A percentile compares a stretch with the other conserved stretches of the same genome.
These are phyloP conservation scores for Acleris sparsana DNA, from an alignment of 2,888 invertebrate genomes.

Conservation along the genomic window DNA sequence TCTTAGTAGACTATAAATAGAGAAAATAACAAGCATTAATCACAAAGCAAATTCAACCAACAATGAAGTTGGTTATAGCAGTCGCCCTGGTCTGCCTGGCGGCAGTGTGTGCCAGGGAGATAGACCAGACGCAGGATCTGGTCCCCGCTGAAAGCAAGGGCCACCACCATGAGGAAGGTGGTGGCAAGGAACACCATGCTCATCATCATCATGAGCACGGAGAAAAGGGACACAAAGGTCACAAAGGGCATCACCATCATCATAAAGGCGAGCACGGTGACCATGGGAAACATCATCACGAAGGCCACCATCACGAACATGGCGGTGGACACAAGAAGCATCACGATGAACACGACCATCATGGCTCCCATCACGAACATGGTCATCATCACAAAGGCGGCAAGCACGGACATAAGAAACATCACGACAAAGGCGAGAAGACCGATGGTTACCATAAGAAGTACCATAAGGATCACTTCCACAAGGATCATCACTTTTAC, in stretches of 20 bases:
- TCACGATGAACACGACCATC: slow-evolving; percentile 71
- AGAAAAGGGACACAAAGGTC: slow-evolving; percentile 73
- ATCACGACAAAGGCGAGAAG: slow-evolving; percentile 76
- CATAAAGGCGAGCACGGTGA: slow-evolving; percentile 75
- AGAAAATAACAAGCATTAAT: slow-evolving; percentile 47
- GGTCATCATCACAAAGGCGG: slow-evolving; percentile 77
- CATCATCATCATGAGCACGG: slow-evolving; percentile 76
- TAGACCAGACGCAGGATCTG: slow-evolving; percentile 70
- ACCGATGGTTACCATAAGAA: slow-evolving; percentile 78
- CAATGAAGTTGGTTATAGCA: slow-evolving; percentile 72
- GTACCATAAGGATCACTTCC: slow-evolving; percentile 76
- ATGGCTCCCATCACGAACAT: slow-evolving; percentile 74
- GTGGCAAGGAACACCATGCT: slow-evolving; percentile 73
- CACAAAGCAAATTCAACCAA: slow-evolving; percentile 59
- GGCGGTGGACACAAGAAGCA: slow-evolving; percentile 76
- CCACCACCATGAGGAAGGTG: slow-evolving; percentile 70
- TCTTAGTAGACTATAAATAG: slow-evolving; percentile 73
- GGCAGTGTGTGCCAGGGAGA: slow-evolving; percentile 67
- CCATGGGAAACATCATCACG: slow-evolving; percentile 74
- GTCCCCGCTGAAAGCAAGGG: slow-evolving; percentile 72
- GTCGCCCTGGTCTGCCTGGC: slow-evolving; percentile 70
- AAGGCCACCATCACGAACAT: slow-evolving; percentile 72
- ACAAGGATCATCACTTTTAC: slow-evolving; percentile 79
- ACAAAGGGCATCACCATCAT: slow-evolving; percentile 77
- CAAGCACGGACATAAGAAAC: slow-evolving; percentile 74